A percentile compares a stretch with the other conserved stretches of the same genome.
Conservation (phyloP, 2,113 vertebrate species). For the Ramphastos sulfuratus region DNA sequence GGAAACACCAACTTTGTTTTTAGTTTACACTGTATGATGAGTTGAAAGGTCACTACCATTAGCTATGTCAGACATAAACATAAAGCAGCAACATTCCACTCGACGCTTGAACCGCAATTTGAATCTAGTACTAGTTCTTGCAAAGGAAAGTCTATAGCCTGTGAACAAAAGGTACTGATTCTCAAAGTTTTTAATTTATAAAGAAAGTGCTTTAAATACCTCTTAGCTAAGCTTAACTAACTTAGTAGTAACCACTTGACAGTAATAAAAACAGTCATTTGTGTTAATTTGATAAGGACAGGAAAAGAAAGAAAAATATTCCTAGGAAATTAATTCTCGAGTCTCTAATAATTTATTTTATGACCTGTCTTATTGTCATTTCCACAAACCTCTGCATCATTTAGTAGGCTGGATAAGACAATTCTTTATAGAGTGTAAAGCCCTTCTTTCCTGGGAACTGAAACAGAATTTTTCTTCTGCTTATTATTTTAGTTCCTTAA, state of each 20-base stretch:
- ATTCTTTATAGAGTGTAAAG: background rate
- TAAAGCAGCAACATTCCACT: background rate
- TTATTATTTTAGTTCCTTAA: constrained; percentile 9
- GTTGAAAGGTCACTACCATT: background rate
- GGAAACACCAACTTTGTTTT: background rate
- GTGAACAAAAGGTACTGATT: background rate
- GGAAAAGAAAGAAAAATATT: background rate
- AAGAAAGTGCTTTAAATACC: background rate
- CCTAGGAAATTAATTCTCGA: background rate
- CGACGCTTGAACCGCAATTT: background rate
- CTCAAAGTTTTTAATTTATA: background rate
- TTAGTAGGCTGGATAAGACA: background rate
- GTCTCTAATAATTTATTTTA: background rate
- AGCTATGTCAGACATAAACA: background rate
- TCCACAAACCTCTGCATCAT: background rate
- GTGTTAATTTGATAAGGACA: background rate
- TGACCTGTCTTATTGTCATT: background rate
- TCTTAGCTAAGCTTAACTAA: background rate
- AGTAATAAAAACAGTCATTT: background rate
- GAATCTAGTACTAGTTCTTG: background rate
- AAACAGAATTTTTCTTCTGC: background rate
- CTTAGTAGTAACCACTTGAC: background rate
- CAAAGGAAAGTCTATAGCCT: background rate
- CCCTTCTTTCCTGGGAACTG: background rate
- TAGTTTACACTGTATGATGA: background rate